phyloP scores from a whole-genome alignment of 2,113 vertebrate genomes.

The Sula dactylatra region DNA sequence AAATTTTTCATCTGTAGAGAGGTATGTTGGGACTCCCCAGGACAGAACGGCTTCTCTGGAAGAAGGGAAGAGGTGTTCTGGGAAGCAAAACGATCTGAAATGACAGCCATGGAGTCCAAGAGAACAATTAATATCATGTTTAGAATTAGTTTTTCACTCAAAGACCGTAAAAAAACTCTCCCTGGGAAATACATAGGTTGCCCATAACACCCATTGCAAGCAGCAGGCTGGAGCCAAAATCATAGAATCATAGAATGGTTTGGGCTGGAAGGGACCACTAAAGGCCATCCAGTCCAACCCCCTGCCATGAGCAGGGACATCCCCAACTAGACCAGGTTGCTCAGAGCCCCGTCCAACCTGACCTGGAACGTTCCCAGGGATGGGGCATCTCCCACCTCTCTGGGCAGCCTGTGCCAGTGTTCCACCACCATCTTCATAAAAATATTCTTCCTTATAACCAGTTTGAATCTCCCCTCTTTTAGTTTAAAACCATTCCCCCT shows the following conservation, averaged over 20 bases:
- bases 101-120: background rate
- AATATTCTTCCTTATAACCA: background rate
- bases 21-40: background rate
- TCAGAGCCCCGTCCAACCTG: background rate
- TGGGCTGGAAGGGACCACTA: background rate
- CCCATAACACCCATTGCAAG: background rate
- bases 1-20: background rate
- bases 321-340: background rate
- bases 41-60: background rate
- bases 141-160: background rate
- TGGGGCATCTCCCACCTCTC: background rate
- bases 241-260: background rate
- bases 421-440: accelerated
- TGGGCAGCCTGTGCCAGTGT: background rate
- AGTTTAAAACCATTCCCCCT: background rate
- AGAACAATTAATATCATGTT: background rate
- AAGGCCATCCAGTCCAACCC: too few species aligned
- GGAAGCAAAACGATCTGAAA: background rate
- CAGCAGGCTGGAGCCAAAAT: background rate
- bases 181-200: background rate
- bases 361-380: background rate
- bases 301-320: background rate
- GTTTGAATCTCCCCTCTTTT: background rate
- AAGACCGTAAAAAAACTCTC: background rate
- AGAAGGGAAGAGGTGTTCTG: background rate